phyloP scores from a whole-genome alignment of 2,113 vertebrate species.

The Tangachromis dhanisi region DNA sequence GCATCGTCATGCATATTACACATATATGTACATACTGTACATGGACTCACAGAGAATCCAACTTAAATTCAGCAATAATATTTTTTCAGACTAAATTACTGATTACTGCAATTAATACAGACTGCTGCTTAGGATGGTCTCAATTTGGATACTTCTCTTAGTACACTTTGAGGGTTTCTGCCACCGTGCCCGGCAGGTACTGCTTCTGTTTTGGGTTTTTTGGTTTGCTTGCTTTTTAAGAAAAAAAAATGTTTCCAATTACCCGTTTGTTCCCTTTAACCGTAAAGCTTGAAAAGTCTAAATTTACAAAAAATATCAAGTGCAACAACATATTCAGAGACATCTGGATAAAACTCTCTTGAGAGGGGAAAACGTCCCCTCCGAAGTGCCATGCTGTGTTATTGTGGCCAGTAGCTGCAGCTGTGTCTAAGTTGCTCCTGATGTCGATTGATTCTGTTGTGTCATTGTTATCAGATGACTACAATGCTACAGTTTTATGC shows the following conservation, averaged over 20 bases:
- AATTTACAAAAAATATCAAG: background rate
- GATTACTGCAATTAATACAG: background rate
- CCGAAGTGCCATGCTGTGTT: constrained; percentile 51
- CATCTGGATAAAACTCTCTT: background rate
- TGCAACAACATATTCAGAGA: background rate
- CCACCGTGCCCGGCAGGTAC: accelerated
- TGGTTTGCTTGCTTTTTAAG: background rate
- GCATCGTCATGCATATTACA: background rate
- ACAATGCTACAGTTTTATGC: constrained; percentile 39
- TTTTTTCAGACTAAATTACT: background rate
- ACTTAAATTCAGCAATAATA: background rate
- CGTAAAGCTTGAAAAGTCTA: background rate
- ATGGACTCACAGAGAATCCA: background rate
- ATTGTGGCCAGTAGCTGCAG: constrained; percentile 53
- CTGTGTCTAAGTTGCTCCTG: constrained; percentile 42
- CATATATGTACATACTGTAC: background rate
- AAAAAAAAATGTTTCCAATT: background rate
- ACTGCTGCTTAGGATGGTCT: background rate
- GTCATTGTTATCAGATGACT: constrained; percentile 63
- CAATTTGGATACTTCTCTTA: background rate
- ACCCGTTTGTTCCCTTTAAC: background rate
- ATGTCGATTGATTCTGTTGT: constrained; percentile 57
- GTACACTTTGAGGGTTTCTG: background rate
- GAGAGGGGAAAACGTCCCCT: constrained; percentile 20
- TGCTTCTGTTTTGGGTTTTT: background rate